These are phyloP conservation scores for Tupiocoris notatus DNA, from an alignment of 2,888 invertebrate species.

Conservation along the genomic window DNA sequence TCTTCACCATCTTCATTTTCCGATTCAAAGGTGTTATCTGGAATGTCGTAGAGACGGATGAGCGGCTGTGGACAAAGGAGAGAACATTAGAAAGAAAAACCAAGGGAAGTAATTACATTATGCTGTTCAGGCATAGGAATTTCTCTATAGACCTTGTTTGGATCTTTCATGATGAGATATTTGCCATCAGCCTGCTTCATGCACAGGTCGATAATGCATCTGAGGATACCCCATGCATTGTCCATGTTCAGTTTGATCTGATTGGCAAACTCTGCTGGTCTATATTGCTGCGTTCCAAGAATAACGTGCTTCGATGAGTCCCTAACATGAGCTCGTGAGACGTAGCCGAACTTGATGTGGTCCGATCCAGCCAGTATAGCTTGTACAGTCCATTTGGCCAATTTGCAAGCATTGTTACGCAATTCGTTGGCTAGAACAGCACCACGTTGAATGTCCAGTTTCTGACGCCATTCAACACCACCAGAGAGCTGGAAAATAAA, in stretches of 20 bases:
- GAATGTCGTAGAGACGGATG: constrained; percentile 95
- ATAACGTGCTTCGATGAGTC: constrained; percentile 96
- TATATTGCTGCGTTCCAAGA: constrained; percentile 95
- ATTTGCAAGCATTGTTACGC: constrained; percentile 98
- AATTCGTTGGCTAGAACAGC: constrained; percentile 98
- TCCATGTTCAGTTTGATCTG: constrained; percentile 99
- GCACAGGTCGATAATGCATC: constrained; percentile 95
- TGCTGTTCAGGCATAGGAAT: neutral
- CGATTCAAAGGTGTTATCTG: constrained; percentile 97
- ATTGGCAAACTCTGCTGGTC: constrained; percentile 96
- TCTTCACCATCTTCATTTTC: constrained; percentile 89
- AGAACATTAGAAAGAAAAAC: too few species aligned
- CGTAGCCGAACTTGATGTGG: constrained; percentile 98
- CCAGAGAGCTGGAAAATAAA: constrained; percentile 65
- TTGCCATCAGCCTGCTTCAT: constrained; percentile 96
- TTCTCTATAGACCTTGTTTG: constrained; percentile 81
- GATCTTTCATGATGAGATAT: constrained; percentile 98
- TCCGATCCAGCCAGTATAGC: constrained; percentile 93
- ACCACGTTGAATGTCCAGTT: constrained; percentile 94
- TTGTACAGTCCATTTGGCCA: constrained; percentile 98
- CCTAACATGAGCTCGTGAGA: constrained; percentile 89
- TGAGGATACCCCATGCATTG: constrained; percentile 95
- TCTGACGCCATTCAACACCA: constrained; percentile 98
- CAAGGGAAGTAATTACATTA: neutral
- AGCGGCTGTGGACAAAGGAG: constrained; percentile 63